Base-by-base conservation (phyloP, 2,888 invertebrate species). In the Notodonta dromedarius region DNA sequence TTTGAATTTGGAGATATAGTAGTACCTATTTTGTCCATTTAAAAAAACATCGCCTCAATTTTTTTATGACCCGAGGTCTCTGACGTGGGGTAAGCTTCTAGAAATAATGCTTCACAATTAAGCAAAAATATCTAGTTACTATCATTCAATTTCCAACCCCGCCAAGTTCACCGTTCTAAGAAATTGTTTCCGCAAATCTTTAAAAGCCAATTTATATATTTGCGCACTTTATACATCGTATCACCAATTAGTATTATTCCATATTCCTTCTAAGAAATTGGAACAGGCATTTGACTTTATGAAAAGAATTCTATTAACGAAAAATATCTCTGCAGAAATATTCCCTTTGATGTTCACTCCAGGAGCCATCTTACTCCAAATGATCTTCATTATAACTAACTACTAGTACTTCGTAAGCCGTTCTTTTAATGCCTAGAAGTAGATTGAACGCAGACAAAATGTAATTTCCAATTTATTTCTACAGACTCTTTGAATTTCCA, bases 371-470 rank as follows among this genome's bases (percentile, higher is more conserved):
- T 52, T 32, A 52, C 32, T 12, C 12, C 12, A 52, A 52, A 52
- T 52, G 52, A 24, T 52, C 52, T 52, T 52, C 52, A 32, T 52
- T 52, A n/a, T 13, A 52, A 24, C 52, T 52, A 52, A 46, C 46
- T 46, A 46, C 32, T 32, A 24, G n/a, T 13, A 52, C 52, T 32
- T 32, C 52, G 32, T 52, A 52, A 52, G 52, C 52, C 32, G 16
- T 4, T 51, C 40, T 42, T 46, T 46, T 42, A 42, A 42, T 42
- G 42, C 12, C 53, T 5, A 39, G 8, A 53, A 71, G 69, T 69
- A 61, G 66, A 66, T 69, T 63, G 61, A 63, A 69, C 35, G 59
- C 60, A 61, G 58, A 64, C 57, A 53, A 67, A 67, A 67, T 73
- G 62, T 55, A 57, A 71, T 67, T 65, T 66, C 56, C 58, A 67